Evolutionary conservation across 2,888 invertebrate species (phyloP), one percentile per base, ranked within the genome.

Genomic region (Nymphalis polychloros): DNA sequence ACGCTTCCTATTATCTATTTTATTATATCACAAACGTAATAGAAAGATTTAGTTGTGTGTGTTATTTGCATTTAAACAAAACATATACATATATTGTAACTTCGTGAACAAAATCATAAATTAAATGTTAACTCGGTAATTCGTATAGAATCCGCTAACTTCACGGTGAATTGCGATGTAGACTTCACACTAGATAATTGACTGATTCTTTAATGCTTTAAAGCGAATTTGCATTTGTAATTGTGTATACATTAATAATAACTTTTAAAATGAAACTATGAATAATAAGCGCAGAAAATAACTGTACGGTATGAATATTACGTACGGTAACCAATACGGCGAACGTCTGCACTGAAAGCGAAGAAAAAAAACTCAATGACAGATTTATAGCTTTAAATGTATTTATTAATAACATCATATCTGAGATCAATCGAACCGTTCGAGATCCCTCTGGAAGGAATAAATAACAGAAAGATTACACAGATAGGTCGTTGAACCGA

Each of bases 391-490:
- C 63, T 31, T 13, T 50, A 63, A 68, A 64, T 67, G 53, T 55
- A 62, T 64, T 59, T 67, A 69, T 69, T 68, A 67, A 72, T 72
- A 72, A 64, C 68, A 64, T 73, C 55, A 69, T 67, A 67, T 60
- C 63, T 61, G 55, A 73, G 69, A 74, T 74, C 76, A 76, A 79
- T 79, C 72, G 71, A 69, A 76, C 74, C 65, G 75, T 76, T 80
- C 52, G 35, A 69, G 31, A 52, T 41, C 17, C 23, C 46, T 60
- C 23, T 35, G 41, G 47, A 46, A 57, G 46, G 13, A 68, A 81
- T 76, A 78, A 81, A 82, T 77, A 79, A 76, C 70, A 79, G 77
- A 75, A 79, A 68, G 69, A 74, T 73, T 69, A 67, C 70, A 67
- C 67, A 67, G 67, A 71, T 68, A 72, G 76, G 78, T 76, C 76